Percentiles rank a stretch among this genome's conserved stretches.
Conservation (phyloP, 2,888 invertebrate genomes). For the Phyllotreta striolata region DNA sequence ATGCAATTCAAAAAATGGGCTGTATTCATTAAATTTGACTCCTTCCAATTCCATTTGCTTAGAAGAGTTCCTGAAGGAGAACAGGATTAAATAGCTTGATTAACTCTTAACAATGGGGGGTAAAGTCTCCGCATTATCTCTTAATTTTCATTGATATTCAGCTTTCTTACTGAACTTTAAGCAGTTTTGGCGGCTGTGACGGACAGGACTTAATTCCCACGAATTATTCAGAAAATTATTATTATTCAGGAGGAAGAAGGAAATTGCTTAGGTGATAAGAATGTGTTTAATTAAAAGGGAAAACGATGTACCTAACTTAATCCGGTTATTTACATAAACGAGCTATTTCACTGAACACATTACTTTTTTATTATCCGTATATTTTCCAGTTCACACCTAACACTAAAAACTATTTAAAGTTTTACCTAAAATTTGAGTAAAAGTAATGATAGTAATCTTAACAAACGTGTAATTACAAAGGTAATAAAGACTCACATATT, state of each 20-base stretch:
- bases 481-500: no score
- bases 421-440: no score
- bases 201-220: constrained; percentile 19
- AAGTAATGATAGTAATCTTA: no score
- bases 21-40: constrained; percentile 37
- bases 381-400: no score
- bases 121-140: constrained; percentile 43
- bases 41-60: constrained; percentile 42
- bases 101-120: constrained; percentile 46
- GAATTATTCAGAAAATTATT: constrained; percentile 27
- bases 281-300: constrained; percentile 13
- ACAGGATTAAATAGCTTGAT: constrained; percentile 46
- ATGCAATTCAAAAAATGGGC: constrained; percentile 18
- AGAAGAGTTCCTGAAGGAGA: constrained; percentile 40
- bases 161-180: constrained; percentile 21
- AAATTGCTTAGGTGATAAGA: constrained; percentile 9
- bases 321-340: no score
- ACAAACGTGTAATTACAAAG: no score
- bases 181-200: constrained; percentile 16
- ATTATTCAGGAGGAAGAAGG: constrained; percentile 7
- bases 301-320: neutral
- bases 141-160: constrained; percentile 43
- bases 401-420: no score
- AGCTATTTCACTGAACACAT: no score
- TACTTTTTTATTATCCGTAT: no score